Conservation (phyloP, 2,113 vertebrate species). For the Turdus rufiventris region DNA sequence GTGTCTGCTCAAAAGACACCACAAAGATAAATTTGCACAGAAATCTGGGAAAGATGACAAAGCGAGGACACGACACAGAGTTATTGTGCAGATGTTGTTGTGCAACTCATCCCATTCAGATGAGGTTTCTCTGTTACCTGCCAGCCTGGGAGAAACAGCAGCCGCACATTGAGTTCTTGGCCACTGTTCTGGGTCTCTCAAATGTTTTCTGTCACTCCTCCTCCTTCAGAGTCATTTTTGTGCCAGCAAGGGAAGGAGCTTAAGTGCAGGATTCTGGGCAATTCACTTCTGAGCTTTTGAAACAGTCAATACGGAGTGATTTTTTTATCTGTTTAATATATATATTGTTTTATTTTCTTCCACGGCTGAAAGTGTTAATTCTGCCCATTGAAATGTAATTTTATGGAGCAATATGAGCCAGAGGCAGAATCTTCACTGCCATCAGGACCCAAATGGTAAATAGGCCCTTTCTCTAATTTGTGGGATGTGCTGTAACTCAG, state of each 20-base stretch:
- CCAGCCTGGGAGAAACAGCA: background rate
- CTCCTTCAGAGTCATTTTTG: background rate
- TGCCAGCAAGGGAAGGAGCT: background rate
- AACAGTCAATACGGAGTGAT: background rate
- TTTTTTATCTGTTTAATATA: background rate
- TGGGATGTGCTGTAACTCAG: slow-evolving; percentile 65
- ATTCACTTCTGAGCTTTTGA: background rate
- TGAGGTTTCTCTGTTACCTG: background rate
- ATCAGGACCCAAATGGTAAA: slow-evolving; percentile 48
- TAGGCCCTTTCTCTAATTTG: slow-evolving; percentile 52
- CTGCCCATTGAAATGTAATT: slow-evolving; percentile 28
- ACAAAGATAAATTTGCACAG: background rate
- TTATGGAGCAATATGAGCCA: slow-evolving; percentile 38
- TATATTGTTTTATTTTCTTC: background rate
- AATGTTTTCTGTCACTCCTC: background rate
- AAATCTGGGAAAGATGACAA: background rate
- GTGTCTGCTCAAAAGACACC: background rate
- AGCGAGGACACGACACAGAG: background rate
- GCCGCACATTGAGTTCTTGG: accelerated
- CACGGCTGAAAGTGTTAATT: slow-evolving; percentile 6
- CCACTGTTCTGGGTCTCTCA: background rate
- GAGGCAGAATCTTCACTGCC: slow-evolving; percentile 23
- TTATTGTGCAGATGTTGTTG: background rate
- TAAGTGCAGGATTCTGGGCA: background rate
- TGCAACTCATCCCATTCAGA: background rate